Base-by-base conservation (phyloP, 2,113 vertebrate genomes). In the Tapirus terrestris region DNA sequence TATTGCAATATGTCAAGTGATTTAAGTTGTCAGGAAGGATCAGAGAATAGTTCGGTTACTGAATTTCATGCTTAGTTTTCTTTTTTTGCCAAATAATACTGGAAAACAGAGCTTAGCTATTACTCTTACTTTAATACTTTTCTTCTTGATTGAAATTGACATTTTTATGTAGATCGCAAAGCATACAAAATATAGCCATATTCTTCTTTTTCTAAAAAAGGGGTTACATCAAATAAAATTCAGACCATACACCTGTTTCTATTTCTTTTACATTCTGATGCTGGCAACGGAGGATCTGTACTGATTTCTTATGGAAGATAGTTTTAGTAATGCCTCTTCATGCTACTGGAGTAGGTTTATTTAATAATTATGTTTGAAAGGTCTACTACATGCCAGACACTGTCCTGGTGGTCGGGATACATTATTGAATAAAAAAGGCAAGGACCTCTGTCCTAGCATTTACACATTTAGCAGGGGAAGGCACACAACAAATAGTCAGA, bases 11-110 rank as follows among this genome's bases (percentile, higher is more conserved):
- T 96, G 68, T 79, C 85, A 97, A 93, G 75, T 77, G 80, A 97
- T 97, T 97, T 97, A 87, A 90, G 48, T 91, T 98, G 96, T 96
- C 96, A 96, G 51, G 75, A 97, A 89, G 56, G 65, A 91, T 96
- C 73, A 86, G 56, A 82, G 82, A 95, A 94, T 94, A 92, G 67
- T 90, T 97, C 12, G 67, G 70, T 95, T 97, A 94, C 56, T 92
- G 72, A 95, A 48, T 95, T 93, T 93, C 72, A 91, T 76, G 56
- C 67, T 95, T 95, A 89, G 60, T 90, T 93, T 88, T 96, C 43
- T 39, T 79, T 79, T 89, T 70, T 83, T 88, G 63, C 63, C 36
- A 93, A 73, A 91, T 91, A 93, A 80, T 70, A 80, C 29, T 80
- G 39, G 91, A 96, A 97, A 97, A 76, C 61, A 97, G 89, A 96